Evolutionary conservation across 1,140 invertebrate species (phyloP).

Genomic region (Drosophila pectinifera): DNA sequence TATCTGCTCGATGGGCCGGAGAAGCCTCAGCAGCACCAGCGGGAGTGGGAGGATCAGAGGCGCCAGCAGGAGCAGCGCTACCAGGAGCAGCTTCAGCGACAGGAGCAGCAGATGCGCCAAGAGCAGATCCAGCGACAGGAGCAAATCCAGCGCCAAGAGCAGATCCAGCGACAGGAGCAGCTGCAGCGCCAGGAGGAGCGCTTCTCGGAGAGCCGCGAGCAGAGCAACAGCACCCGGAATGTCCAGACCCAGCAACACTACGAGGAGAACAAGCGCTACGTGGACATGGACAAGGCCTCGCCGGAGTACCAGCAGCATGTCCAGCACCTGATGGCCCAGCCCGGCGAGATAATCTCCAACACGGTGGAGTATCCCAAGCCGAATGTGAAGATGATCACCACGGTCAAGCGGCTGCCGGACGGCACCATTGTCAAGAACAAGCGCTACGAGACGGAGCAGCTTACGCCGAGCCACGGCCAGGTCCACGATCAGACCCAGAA

Average conservation of each 20-base stretch:
- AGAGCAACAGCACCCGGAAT: conserved; percentile 68
- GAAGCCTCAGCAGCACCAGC: conserved; percentile 25
- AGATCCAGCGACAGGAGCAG: conserved; percentile 31
- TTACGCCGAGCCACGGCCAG: conserved; percentile 41
- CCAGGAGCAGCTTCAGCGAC: conserved; percentile 34
- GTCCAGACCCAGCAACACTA: conserved; percentile 73
- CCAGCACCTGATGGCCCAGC: conserved; percentile 76
- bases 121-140: conserved; percentile 42
- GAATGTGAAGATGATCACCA: conserved; percentile 88
- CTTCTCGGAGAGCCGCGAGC: conserved; percentile 67
- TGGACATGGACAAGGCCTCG: conserved; percentile 82
- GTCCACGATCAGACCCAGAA: conserved; percentile 33
- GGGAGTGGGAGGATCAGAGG: conserved; percentile 36
- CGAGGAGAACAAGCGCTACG: conserved; percentile 81
- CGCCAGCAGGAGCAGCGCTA: conserved; percentile 50
- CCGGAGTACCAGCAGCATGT: conserved; percentile 82
- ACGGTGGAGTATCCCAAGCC: conserved; percentile 87
- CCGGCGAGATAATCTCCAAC: conserved; percentile 86
- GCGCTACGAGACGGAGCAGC: conserved; percentile 86
- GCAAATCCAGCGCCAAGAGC: conserved; percentile 49
- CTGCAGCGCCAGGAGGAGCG: conserved; percentile 59
- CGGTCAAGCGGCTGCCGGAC: conserved; percentile 88
- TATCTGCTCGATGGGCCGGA: conserved; percentile 61
- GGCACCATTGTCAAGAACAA: conserved; percentile 88
- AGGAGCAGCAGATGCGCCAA: conserved; percentile 50